Percentiles rank a stretch among this genome's conserved stretches.
These are phyloP conservation scores for Gryllus bimaculatus DNA, from an alignment of 1,140 invertebrate species.

Conservation along the genomic window DNA sequence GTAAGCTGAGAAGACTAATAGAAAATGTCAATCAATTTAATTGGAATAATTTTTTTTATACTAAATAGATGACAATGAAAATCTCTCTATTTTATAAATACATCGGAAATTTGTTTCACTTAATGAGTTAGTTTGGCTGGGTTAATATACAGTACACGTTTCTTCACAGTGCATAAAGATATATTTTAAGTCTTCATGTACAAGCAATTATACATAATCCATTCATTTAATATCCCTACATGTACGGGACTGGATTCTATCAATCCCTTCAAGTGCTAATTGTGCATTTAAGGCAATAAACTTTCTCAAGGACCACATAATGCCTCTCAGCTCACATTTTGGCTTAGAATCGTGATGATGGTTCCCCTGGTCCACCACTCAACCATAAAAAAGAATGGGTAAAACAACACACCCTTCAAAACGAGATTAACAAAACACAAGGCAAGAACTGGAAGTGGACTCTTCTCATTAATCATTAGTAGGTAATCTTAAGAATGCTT, in stretches of 20 bases:
- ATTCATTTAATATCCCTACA: conserved; percentile 32
- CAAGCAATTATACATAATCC: conserved; percentile 41
- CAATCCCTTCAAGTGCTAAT: conserved; percentile 21
- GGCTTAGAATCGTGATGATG: conserved; percentile 9
- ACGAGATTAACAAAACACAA: conserved; percentile 18
- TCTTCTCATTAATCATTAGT: background rate
- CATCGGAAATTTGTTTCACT: no score
- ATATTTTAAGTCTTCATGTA: conserved; percentile 41
- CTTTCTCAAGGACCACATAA: conserved; percentile 16
- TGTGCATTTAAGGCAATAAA: conserved; percentile 22
- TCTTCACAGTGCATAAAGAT: conserved; percentile 39
- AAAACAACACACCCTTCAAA: conserved; percentile 11
- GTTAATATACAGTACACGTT: conserved; percentile 7
- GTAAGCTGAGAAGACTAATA: no score
- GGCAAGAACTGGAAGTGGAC: conserved; percentile 17
- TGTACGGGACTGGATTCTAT: conserved; percentile 10
- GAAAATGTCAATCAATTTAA: no score
- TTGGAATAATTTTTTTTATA: no score
- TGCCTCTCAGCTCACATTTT: conserved; percentile 15
- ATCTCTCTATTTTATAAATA: no score
- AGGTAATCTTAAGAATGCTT: background rate
- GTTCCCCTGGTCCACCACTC: conserved; percentile 6
- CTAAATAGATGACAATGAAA: no score
- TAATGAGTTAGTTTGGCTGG: background rate
- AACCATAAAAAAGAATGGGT: conserved; percentile 10